Conservation (phyloP, 2,113 vertebrate genomes). For the Myotis lucifugus region DNA sequence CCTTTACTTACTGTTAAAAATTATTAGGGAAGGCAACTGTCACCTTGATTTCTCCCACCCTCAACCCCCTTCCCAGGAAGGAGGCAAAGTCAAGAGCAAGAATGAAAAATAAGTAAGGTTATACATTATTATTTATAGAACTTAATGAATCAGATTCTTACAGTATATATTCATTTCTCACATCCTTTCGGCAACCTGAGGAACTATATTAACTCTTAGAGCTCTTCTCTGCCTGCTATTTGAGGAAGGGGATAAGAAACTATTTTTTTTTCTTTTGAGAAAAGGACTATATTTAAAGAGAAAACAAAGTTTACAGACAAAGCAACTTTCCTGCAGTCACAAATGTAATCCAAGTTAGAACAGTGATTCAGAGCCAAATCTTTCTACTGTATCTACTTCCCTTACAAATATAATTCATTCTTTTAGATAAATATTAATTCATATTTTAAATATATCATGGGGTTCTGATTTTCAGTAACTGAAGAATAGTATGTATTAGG, state of each 20-base stretch:
- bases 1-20: background rate
- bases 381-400: background rate
- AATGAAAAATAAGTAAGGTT: background rate
- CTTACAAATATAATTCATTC: background rate
- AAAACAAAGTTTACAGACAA: background rate
- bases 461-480: background rate
- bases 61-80: background rate
- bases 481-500: background rate
- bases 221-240: background rate
- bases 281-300: background rate
- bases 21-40: background rate
- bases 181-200: background rate
- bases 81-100: background rate
- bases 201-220: background rate
- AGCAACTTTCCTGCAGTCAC: background rate
- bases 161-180: background rate
- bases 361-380: background rate
- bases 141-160: slow-evolving; percentile 28
- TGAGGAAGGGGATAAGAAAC: background rate
- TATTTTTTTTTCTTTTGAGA: background rate
- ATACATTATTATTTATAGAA: background rate
- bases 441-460: background rate
- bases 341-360: background rate
- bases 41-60: background rate
- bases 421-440: slow-evolving; percentile 21